Base-by-base conservation (phyloP, 2,113 vertebrate genomes). In the Siniperca knerii region DNA sequence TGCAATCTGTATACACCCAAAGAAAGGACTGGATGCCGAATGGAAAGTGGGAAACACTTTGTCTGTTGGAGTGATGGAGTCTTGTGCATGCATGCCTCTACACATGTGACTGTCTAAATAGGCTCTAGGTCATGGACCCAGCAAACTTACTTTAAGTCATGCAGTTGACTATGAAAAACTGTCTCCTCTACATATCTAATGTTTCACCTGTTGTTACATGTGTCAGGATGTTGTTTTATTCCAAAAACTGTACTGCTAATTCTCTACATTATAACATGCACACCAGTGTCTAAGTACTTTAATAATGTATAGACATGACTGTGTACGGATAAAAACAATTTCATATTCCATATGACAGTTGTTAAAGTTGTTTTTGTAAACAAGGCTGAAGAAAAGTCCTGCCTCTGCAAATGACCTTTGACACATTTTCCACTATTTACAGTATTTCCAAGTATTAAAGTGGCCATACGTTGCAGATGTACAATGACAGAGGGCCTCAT, bases 61-160 rank as follows among this genome's bases (percentile, higher is more conserved):
- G 37, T 60, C 29, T 18, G 46, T 66, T 29, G 16, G 29, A 46
- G 79, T 79, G 81, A 37, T 52, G 29, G 54, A 48, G 50, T 52
- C 21, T 35, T 72, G 21, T 21, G 52, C 13, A 1, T 37, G 60
- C 81, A 75, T 74, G 33, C 88, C 44, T 55, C 11, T 7, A 33
- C 23, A 50, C 73, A 68, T 83, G 81, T 86, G 83, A 90, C 65
- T 91, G 92, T 88, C 86, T 79, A 85, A 10, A 16, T 60, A 71
- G n/a, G 66, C 75, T 74, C n/a, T 29, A 46, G 23, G 55, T 44
- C 85, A 76, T 3, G 12, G 35, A 12, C 50, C 35, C 44, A 1
- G 11, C 18, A 42, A 4, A n/a, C 61, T 65, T 37, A 74, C 9
- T 4, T 84, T 50, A 78, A 6, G 70, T 57, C 82, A 80, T 20